phyloP scores from a whole-genome alignment of 2,888 invertebrate genomes.

The Orthosia cruda region DNA sequence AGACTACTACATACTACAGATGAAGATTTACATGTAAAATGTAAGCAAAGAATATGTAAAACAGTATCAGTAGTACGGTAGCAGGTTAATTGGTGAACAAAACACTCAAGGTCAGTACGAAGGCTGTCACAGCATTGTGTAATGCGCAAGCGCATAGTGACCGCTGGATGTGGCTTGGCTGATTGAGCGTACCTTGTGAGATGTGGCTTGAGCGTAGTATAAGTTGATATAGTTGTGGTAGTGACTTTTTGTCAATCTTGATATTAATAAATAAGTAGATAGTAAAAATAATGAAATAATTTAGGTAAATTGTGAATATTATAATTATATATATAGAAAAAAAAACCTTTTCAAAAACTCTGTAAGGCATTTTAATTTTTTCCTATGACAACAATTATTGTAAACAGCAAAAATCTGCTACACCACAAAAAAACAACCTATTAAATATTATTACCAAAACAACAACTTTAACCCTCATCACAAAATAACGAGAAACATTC shows the following conservation, averaged over 20 bases:
- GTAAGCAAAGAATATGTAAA: slow-evolving; percentile 24
- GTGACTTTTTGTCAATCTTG: neutral
- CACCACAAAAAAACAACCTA: neutral
- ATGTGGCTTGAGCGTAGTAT: slow-evolving; percentile 55
- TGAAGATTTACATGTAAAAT: neutral
- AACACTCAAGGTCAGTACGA: slow-evolving; percentile 64
- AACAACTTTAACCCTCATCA: slow-evolving; percentile 9
- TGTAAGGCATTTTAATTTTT: too few relatives aligned
- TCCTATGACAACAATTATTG: too few relatives aligned
- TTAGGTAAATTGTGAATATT: too few relatives aligned
- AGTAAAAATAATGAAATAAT: too few relatives aligned
- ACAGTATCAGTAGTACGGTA: slow-evolving; percentile 25
- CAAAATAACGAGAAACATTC: slow-evolving; percentile 30
- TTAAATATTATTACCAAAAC: slow-evolving; percentile 26
- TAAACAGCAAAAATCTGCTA: too few relatives aligned
- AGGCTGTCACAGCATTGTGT: slow-evolving; percentile 63
- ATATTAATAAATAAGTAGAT: too few relatives aligned
- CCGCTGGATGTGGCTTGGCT: slow-evolving; percentile 53
- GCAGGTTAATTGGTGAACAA: slow-evolving; percentile 63
- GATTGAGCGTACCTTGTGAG: neutral
- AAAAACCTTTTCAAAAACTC: too few relatives aligned
- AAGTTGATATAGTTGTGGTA: neutral
- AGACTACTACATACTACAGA: neutral
- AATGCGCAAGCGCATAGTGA: slow-evolving; percentile 37
- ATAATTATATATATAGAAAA: too few relatives aligned